Conservation (phyloP, 1,140 invertebrate species). For the Marisa cornuarietis region DNA sequence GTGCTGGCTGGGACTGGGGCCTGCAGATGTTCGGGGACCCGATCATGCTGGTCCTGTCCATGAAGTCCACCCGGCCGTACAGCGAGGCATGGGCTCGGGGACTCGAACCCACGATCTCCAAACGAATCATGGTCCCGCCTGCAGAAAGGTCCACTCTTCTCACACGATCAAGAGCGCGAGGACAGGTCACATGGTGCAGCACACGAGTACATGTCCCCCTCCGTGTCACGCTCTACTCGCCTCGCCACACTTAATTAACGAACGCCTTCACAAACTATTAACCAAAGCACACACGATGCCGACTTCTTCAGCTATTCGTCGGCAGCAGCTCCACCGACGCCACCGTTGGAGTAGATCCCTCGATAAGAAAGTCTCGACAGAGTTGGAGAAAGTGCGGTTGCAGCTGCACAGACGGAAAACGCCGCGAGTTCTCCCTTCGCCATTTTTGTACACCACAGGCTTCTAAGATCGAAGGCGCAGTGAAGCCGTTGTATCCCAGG, state of each 20-base stretch:
- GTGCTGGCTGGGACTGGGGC: background rate
- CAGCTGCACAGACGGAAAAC: background rate
- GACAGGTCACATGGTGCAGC: background rate
- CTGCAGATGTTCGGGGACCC: constrained; percentile 6
- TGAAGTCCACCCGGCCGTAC: too few relatives aligned
- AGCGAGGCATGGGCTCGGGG: constrained; percentile 7
- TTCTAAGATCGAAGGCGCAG: background rate
- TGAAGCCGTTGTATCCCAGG: background rate
- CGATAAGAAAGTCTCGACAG: too few relatives aligned
- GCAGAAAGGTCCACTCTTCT: background rate
- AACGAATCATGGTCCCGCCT: constrained; percentile 9
- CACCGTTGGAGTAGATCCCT: too few relatives aligned
- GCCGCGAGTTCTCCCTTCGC: background rate
- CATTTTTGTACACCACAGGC: background rate
- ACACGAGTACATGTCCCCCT: background rate
- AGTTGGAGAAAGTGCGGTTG: too few relatives aligned
- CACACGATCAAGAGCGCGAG: background rate
- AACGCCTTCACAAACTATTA: background rate
- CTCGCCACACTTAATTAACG: background rate
- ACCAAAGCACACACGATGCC: background rate
- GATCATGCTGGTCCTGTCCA: background rate
- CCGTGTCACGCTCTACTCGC: background rate
- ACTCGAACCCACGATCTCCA: constrained; percentile 23
- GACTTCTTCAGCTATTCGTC: too few relatives aligned
- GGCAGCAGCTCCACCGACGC: too few relatives aligned